These are phyloP conservation scores for Bubo bubo DNA, from an alignment of 2,113 vertebrate species.

Conservation along the genomic window DNA sequence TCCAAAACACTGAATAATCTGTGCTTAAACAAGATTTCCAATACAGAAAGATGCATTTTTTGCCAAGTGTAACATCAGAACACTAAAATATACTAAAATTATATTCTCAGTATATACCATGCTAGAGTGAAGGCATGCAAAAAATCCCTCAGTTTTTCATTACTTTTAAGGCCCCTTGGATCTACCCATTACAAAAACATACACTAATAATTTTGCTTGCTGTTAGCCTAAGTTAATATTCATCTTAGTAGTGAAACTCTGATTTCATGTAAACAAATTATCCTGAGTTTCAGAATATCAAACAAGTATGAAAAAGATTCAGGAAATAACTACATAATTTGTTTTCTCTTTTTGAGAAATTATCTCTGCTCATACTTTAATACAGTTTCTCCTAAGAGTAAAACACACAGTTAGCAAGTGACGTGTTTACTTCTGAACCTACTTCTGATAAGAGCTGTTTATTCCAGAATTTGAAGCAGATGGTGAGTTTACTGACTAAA, in stretches of 20 bases:
- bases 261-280: slow-evolving; percentile 49
- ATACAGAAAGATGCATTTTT: neutral
- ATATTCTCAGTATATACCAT: neutral
- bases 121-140: neutral
- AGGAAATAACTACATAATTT: slow-evolving; percentile 47
- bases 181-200: slow-evolving; percentile 11
- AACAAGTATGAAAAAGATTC: slow-evolving; percentile 41
- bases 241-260: slow-evolving; percentile 9
- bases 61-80: neutral
- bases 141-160: neutral
- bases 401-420: slow-evolving; percentile 42
- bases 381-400: slow-evolving; percentile 3
- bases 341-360: slow-evolving; percentile 33
- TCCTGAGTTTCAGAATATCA: slow-evolving; percentile 20
- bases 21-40: neutral
- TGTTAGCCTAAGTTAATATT: slow-evolving; percentile 38
- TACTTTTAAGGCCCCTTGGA: slow-evolving; percentile 16
- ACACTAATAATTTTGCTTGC: slow-evolving; percentile 23
- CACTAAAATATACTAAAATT: neutral
- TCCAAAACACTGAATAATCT: neutral
- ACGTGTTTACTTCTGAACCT: slow-evolving; percentile 17
- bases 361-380: slow-evolving; percentile 24
- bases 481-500: neutral
- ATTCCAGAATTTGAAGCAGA: slow-evolving; percentile 17
- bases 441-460: slow-evolving; percentile 42